phyloP scores from a whole-genome alignment of 1,140 invertebrate species.

The Psix sp. region DNA sequence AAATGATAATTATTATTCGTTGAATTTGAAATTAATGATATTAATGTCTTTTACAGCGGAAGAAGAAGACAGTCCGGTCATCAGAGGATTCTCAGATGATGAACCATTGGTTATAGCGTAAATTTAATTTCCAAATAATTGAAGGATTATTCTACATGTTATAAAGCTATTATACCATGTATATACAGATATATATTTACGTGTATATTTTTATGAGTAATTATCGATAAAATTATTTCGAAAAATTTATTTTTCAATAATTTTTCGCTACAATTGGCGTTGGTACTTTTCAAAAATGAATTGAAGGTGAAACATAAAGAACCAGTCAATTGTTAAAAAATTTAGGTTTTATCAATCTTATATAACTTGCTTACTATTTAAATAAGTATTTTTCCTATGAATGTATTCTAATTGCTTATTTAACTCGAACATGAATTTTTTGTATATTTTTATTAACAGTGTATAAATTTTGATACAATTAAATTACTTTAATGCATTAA shows the following conservation, averaged over 20 bases:
- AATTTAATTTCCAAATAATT: conserved; percentile 53
- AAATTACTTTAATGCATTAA: too few relatives aligned
- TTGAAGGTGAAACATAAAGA: too few relatives aligned
- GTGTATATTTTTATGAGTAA: conserved; percentile 18
- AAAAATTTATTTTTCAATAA: not conserved
- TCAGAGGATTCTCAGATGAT: conserved; percentile 94
- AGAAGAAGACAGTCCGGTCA: conserved; percentile 91
- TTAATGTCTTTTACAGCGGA: conserved; percentile 77
- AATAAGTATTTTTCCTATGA: not conserved
- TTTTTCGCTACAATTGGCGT: too few relatives aligned
- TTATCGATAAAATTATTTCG: too few relatives aligned
- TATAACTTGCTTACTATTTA: conserved; percentile 28
- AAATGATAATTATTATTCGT: conserved; percentile 4
- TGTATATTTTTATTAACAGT: too few relatives aligned
- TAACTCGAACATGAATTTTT: too few relatives aligned
- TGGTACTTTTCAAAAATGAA: too few relatives aligned
- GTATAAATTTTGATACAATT: too few relatives aligned
- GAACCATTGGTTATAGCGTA: conserved; percentile 94
- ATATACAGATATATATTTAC: conserved; percentile 55
- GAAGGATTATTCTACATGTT: conserved; percentile 50
- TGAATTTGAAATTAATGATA: conserved; percentile 1
- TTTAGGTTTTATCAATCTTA: too few relatives aligned
- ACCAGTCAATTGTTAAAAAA: too few relatives aligned
- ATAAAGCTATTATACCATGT: conserved; percentile 45
- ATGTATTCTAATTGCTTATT: too few relatives aligned